Evolutionary conservation across 2,113 vertebrate species (phyloP), one percentile per base, ranked within the genome.

Genomic region (Callionymus lyra): DNA sequence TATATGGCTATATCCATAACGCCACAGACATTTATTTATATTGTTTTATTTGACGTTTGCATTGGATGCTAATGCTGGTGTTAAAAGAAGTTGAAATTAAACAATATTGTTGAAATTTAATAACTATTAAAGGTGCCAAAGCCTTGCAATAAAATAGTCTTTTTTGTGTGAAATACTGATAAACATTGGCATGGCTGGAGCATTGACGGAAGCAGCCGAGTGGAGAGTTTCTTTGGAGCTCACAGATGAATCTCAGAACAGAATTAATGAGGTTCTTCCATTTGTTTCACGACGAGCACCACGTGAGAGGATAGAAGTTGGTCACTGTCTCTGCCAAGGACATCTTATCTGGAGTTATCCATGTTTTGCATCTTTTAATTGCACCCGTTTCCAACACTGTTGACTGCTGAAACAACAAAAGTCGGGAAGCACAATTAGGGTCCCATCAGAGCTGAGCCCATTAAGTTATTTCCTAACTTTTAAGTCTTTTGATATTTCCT

Each of bases 241-340:
- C 36, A 47, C 58, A 59, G 66, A 72, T 59, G 53, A 68, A 75
- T 74, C 41, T 40, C 56, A 40, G 40, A 46, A 53, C 47, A 35
- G 56, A 82, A 59, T 72, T 76, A 85, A 83, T 78, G 79, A 82
- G 82, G 71, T 50, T 38, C 61, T 69, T 74, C 65, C 69, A 68
- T 59, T 74, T 51, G 63, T 70, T 79, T 35, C 62, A 74, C 58
- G 35, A 65, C 51, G 58, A 76, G 50, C 47, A 48, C 34, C 44
- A 39, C 21, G 37, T 53, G 32, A n/a, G 2, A 38, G 72, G 70
- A 83, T 82, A 68, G 82, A 80, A 82, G 70, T 55, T 74, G 68
- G 77, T 55, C 70, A 76, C 81, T 77, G 77, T 70, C 53, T 39
- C 57, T 54, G 47, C 54, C 78, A 82, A 82, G 82, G 80, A 83